Percentiles rank a stretch among this genome's conserved stretches.
These are phyloP conservation scores for Palythoa grandiflora DNA, from an alignment of 92 coral and sea anemone genomes.

Conservation along the genomic window DNA sequence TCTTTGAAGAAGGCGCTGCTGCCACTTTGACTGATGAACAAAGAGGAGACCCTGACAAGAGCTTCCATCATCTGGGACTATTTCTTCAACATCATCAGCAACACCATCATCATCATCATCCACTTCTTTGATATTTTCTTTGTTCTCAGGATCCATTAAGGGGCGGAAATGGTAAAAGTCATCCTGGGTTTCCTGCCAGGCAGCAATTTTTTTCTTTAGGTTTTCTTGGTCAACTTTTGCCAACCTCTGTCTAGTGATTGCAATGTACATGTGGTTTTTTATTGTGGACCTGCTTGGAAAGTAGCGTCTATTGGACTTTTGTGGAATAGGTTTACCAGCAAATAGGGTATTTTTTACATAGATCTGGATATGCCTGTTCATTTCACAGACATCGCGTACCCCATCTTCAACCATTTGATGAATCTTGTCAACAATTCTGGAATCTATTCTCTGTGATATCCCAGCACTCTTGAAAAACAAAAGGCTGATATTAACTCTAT, in stretches of 20 bases:
- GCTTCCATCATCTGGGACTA: slow-evolving; percentile 42
- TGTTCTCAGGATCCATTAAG: neutral
- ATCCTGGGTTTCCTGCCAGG: slow-evolving; percentile 31
- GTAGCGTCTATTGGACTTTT: slow-evolving; percentile 53
- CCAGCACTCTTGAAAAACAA: slow-evolving; percentile 50
- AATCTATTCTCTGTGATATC: slow-evolving; percentile 65
- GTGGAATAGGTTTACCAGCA: slow-evolving; percentile 44
- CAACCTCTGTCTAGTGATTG: slow-evolving; percentile 45
- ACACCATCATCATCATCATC: slow-evolving; percentile 28
- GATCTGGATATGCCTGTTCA: slow-evolving; percentile 44
- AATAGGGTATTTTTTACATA: slow-evolving; percentile 48
- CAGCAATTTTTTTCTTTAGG: slow-evolving; percentile 39
- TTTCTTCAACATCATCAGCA: neutral
- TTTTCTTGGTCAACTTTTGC: slow-evolving; percentile 45
- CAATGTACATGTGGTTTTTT: slow-evolving; percentile 59
- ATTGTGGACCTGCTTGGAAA: slow-evolving; percentile 55
- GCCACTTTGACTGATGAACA: slow-evolving; percentile 60
- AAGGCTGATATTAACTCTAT: neutral
- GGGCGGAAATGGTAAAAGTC: slow-evolving; percentile 53
- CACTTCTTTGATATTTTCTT: neutral
- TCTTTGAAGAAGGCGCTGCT: slow-evolving; percentile 48
- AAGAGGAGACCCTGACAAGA: slow-evolving; percentile 51
- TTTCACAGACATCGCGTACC: slow-evolving; percentile 48
- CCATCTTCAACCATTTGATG: slow-evolving; percentile 54
- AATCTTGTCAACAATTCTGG: slow-evolving; percentile 53